Base-by-base conservation (phyloP, 2,113 vertebrate genomes). In the Octodon degus region DNA sequence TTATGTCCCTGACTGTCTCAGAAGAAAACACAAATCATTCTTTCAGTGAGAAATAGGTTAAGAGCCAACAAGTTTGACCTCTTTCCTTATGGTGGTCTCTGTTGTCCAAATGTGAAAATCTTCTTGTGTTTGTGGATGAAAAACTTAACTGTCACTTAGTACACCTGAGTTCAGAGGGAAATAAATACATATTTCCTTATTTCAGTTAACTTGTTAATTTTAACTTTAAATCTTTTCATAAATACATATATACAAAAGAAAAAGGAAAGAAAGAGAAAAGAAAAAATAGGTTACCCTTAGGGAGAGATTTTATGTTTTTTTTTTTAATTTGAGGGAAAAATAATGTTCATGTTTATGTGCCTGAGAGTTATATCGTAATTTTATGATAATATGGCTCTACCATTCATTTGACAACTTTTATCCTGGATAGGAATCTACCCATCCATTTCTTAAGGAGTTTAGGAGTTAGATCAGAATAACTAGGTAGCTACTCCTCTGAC, bases 91-190 rank as follows among this genome's bases (percentile, higher is more conserved):
- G 74, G 25, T 47, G 12, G 25, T 50, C 13, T 77, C 74, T 50
- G 13, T 77, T 77, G 40, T 91, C 87, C 47, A 88, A 82, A 95
- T 86, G 17, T n/a, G 81, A 34, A 89, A 24, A 25, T 89, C 43
- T 96, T 94, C 74, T 27, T 84, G 27, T 81, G 16, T 55, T 84
- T 91, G 53, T 62, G 7, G 7, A 79, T 82, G 79, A 91, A 93
- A 94, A 86, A 58, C n/a, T 93, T 94, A 93, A 50, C 53, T 93
- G 90, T 93, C 93, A 91, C 70, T 87, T 96, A 86, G 55, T 90
- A 68, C 72, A 60, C 92, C 81, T 91, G 58, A 94, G 43, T 68
- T 91, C 77, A 89, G 60, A 89, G n/a, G 16, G 14, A 83, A 92
- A 87, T 79, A 34, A 4, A 1, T 34, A 87, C 13, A 24, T 25